Percentiles rank a stretch among this genome's conserved stretches.
Conservation (phyloP, 1,140 invertebrate species). For the Tetragnatha versicolor region DNA sequence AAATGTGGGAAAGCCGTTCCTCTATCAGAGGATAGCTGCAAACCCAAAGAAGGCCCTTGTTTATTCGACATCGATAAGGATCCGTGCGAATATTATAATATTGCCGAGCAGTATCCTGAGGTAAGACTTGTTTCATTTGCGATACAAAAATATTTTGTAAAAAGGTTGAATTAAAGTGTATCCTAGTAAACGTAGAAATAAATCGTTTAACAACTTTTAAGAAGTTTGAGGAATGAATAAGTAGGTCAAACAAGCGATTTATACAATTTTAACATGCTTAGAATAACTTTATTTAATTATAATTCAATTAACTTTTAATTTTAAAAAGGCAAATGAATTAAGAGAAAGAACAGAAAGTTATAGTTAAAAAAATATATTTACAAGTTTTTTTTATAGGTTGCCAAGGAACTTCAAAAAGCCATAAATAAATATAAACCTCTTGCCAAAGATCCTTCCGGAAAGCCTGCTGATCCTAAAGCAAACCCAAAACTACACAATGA, state of each 20-base stretch:
- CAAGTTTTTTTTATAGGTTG: slow-evolving; percentile 8
- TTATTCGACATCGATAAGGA: slow-evolving; percentile 81
- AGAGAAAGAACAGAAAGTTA: too few species aligned
- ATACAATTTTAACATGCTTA: too few species aligned
- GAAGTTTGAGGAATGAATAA: too few species aligned
- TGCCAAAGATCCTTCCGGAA: background rate
- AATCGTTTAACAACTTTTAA: background rate
- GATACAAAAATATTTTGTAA: background rate
- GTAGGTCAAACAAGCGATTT: too few species aligned
- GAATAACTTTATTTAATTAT: too few species aligned
- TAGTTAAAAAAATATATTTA: too few species aligned
- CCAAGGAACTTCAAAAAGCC: background rate
- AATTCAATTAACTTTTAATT: too few species aligned
- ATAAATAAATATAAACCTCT: slow-evolving; percentile 14
- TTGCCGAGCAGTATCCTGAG: slow-evolving; percentile 70
- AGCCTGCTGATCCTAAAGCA: background rate
- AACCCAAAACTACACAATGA: slow-evolving; percentile 25
- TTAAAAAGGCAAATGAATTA: too few species aligned
- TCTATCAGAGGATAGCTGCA: background rate
- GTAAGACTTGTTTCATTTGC: background rate
- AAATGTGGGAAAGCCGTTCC: background rate
- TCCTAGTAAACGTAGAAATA: background rate
- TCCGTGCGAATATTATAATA: slow-evolving; percentile 84
- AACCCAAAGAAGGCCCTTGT: slow-evolving; percentile 70
- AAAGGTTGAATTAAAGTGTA: background rate